Evolutionary conservation across 2,888 invertebrate genomes (phyloP), one percentile per base, ranked within the genome.

Genomic region (Megalurothrips usitatus): DNA sequence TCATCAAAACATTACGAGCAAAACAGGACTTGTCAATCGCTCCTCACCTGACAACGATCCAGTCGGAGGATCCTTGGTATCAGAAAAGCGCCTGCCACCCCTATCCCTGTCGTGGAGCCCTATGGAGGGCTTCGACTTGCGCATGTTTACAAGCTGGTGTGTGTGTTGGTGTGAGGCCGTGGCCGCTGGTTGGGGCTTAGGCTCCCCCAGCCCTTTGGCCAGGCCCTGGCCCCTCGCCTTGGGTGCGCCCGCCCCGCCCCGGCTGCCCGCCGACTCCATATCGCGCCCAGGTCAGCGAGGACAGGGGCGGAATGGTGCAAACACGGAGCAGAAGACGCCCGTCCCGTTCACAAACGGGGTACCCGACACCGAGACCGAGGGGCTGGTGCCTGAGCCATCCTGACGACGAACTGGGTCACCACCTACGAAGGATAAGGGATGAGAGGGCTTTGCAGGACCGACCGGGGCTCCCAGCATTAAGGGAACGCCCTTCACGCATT

Each of bases 41-140:
- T n/a, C 23, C 68, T 26, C 26, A 26, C 68, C 68, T 75, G 68
- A 75, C 11, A 26, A 9, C n/a, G 26, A 26, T 9, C 68, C 68
- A 26, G 68, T 26, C 12, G 68, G 10, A 75, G 68, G 68, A 26
- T 75, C 68, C 68, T 75, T 75, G 26, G 68, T 75, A 12, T 75
- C 68, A 75, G 68, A 75, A 75, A 75, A 75, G n/a, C 68, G 68
- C 12, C 68, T 23, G 68, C 68, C 68, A 26, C 68, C 26, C 68
- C 68, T 75, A 26, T 75, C 68, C 68, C 68, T 75, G 68, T 75
- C 68, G 26, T 26, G 26, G 68, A 75, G 12, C 26, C 68, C 68
- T 1, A 75, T 75, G 9, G 68, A 75, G 11, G 68, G 26, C 26
- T 26, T 75, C 10, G 68, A 75, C 68, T 75, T 75, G 68, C 68